Conservation (phyloP, 2,113 vertebrate species). For the Uria aalge region DNA sequence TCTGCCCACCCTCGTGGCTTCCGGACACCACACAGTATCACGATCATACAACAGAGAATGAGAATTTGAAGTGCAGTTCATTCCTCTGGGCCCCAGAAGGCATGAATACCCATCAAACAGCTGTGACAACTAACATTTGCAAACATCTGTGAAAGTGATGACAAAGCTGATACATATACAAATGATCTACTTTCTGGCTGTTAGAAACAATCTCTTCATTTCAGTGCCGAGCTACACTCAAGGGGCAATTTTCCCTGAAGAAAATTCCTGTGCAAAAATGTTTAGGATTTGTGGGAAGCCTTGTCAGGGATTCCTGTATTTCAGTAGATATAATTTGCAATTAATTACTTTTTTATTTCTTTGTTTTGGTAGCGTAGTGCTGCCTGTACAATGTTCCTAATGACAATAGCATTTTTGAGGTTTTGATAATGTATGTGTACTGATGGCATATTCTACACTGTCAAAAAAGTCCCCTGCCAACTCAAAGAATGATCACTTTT, state of each 20-base stretch:
- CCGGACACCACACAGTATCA: not conserved
- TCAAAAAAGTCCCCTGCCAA: not conserved
- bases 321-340: not conserved
- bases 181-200: not conserved
- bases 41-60: accelerated
- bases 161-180: not conserved
- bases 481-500: not conserved
- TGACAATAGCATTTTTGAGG: not conserved
- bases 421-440: not conserved
- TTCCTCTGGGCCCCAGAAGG: not conserved
- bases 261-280: not conserved
- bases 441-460: not conserved
- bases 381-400: not conserved
- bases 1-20: not conserved
- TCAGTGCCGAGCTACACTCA: not conserved
- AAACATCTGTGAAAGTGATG: not conserved
- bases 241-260: not conserved
- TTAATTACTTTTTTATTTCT: not conserved
- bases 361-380: not conserved
- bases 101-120: not conserved
- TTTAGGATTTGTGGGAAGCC: not conserved
- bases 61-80: not conserved
- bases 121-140: not conserved
- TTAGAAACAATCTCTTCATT: not conserved
- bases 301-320: not conserved